Evolutionary conservation across 2,113 vertebrate species (phyloP).

Genomic region (Procavia capensis): DNA sequence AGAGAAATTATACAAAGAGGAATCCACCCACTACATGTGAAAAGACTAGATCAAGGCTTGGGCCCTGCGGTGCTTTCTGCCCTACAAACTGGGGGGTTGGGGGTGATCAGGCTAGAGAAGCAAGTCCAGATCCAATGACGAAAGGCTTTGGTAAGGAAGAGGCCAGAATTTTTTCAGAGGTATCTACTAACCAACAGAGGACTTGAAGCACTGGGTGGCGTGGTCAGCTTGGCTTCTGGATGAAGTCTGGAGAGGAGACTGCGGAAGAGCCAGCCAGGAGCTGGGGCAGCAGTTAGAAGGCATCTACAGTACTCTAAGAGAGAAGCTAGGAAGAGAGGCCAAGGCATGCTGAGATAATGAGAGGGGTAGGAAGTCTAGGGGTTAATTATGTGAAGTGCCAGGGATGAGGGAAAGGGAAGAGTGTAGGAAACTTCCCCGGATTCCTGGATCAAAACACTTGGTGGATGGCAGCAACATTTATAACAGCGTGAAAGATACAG

Average conservation of each 20-base stretch:
- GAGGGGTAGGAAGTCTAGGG: background rate
- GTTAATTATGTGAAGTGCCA: background rate
- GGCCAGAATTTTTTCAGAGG: background rate
- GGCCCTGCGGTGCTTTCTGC: background rate
- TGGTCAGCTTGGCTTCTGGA: background rate
- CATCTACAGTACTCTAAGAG: background rate
- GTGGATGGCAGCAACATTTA: background rate
- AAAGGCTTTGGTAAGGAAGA: background rate
- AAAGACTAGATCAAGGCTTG: background rate
- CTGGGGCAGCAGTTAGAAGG: background rate
- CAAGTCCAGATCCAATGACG: background rate
- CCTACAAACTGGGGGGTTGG: background rate
- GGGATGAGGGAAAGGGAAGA: background rate
- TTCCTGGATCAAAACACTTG: conserved; percentile 11
- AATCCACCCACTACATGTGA: background rate
- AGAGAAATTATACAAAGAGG: background rate
- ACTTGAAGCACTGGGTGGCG: background rate
- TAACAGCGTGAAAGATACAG: background rate
- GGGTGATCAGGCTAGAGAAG: background rate
- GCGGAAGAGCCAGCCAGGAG: background rate
- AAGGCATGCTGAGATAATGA: background rate
- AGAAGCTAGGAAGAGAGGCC: background rate
- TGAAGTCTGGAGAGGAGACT: background rate
- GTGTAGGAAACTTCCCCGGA: background rate
- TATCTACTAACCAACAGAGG: background rate